phyloP scores from a whole-genome alignment of 2,113 vertebrate species.

The Calonectris borealis region DNA sequence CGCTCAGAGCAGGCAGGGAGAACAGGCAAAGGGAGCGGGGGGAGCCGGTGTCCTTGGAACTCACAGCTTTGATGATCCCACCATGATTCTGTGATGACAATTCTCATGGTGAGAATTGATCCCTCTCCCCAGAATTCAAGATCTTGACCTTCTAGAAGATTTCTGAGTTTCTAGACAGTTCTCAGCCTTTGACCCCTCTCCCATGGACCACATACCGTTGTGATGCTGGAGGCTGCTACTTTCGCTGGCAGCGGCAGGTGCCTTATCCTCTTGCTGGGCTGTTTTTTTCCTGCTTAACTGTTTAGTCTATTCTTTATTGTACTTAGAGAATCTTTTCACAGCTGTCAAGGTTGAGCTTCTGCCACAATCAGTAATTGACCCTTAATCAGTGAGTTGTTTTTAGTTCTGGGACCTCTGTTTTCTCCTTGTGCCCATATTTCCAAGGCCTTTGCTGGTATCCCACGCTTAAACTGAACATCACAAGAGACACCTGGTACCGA shows the following conservation, averaged over 20 bases:
- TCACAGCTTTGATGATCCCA: not conserved
- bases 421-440: not conserved
- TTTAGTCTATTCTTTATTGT: not conserved
- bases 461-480: not conserved
- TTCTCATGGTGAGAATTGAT: not conserved
- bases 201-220: not conserved
- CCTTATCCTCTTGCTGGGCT: not conserved
- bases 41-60: not conserved
- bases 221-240: not conserved
- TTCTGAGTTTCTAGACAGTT: not conserved
- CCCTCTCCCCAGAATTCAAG: not conserved
- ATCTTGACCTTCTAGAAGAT: not conserved
- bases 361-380: not conserved
- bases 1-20: not conserved
- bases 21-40: accelerated
- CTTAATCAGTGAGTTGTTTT: not conserved
- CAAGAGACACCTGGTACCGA: not conserved
- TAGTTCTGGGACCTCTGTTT: not conserved
- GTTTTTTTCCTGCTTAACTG: not conserved
- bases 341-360: not conserved
- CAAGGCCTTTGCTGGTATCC: not conserved
- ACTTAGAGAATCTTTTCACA: not conserved
- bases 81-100: not conserved
- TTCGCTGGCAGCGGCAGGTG: not conserved
- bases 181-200: not conserved